phyloP scores from a whole-genome alignment of 2,888 invertebrate genomes.

The Meliscaeva auricollis region DNA sequence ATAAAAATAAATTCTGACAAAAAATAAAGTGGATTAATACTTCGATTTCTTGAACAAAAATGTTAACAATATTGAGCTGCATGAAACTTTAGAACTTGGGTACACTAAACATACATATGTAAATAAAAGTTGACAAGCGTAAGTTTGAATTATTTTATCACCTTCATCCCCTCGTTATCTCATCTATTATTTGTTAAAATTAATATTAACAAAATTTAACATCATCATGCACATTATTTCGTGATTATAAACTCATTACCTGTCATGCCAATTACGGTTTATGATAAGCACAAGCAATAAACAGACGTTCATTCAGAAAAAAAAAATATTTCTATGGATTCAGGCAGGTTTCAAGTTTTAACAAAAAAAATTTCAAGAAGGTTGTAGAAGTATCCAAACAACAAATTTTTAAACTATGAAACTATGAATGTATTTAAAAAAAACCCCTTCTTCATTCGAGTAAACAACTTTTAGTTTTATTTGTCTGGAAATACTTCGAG shows the following conservation, averaged over 20 bases:
- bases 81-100: not conserved
- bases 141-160: too few species aligned
- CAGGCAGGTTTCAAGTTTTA: too few species aligned
- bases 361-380: too few species aligned
- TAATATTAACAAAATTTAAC: conserved; percentile 35
- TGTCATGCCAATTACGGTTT: not conserved
- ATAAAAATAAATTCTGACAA: not conserved
- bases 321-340: too few species aligned
- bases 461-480: not conserved
- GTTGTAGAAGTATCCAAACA: not conserved
- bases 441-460: not conserved
- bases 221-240: conserved; percentile 13
- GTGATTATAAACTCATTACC: conserved; percentile 22
- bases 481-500: not conserved
- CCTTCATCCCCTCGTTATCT: too few species aligned
- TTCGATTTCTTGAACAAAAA: not conserved
- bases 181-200: conserved; percentile 5
- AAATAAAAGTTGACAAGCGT: not conserved
- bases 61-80: not conserved
- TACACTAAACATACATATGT: too few species aligned
- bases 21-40: not conserved
- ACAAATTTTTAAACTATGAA: not conserved
- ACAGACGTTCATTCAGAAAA: too few species aligned
- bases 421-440: not conserved
- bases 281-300: not conserved